A percentile compares a stretch with the other conserved stretches of the same genome.
These are phyloP conservation scores for Solenopsis fugax DNA, from an alignment of 1,140 invertebrate species.

Conservation along the genomic window DNA sequence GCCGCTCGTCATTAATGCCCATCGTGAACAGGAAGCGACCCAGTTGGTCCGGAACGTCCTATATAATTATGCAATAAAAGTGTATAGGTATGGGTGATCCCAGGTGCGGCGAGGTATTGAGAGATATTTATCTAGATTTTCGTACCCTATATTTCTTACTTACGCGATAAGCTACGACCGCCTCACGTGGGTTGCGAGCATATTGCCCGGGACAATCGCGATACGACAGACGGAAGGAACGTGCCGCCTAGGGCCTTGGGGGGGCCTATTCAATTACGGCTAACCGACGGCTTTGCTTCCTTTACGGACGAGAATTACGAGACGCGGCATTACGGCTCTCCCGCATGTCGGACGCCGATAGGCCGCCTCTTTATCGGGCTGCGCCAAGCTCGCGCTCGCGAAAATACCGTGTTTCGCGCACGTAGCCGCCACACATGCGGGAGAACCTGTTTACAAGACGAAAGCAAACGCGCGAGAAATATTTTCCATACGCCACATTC, in stretches of 20 bases:
- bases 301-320: background rate
- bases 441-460: constrained; percentile 27
- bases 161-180: constrained; percentile 42
- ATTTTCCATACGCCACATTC: constrained; percentile 8
- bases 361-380: constrained; percentile 17
- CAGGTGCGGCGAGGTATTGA: constrained; percentile 27
- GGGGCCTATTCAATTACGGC: constrained; percentile 54
- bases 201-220: constrained; percentile 54
- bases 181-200: constrained; percentile 36
- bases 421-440: background rate
- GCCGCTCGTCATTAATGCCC: background rate
- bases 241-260: constrained; percentile 19
- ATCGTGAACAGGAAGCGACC: constrained; percentile 8
- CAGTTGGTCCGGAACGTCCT: background rate
- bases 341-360: constrained; percentile 41
- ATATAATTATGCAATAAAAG: constrained; percentile 46
- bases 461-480: constrained; percentile 33
- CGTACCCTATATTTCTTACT: constrained; percentile 61
- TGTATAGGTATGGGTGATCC: constrained; percentile 19
- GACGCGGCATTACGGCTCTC: constrained; percentile 39
- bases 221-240: constrained; percentile 58
- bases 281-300: constrained; percentile 54
- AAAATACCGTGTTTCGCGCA: constrained; percentile 13
- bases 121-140: constrained; percentile 53
- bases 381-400: constrained; percentile 4